Conservation (phyloP, 2,888 invertebrate genomes). For the Netelia inedita region DNA sequence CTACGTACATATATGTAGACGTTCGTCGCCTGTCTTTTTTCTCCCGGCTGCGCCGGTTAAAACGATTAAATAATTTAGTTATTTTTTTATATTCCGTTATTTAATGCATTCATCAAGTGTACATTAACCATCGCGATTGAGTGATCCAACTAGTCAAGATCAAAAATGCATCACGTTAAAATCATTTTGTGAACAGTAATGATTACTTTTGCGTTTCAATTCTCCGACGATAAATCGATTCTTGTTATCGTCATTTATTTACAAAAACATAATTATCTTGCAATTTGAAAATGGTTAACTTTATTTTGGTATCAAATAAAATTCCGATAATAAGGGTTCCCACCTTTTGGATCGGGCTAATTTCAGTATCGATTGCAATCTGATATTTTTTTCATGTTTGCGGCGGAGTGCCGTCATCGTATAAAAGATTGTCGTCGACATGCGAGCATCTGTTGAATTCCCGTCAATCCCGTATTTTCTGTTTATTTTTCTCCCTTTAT, state of each 20-base stretch:
- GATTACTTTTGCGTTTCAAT: no score
- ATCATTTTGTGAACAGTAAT: no score
- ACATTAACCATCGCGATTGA: background rate
- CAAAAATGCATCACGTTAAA: no score
- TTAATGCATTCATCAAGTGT: background rate
- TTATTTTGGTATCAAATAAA: no score
- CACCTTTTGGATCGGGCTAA: background rate
- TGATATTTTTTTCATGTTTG: background rate
- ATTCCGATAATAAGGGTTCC: no score
- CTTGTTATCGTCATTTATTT: no score
- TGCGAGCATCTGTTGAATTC: slow-evolving; percentile 13
- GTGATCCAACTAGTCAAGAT: no score
- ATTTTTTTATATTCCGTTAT: background rate
- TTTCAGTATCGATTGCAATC: background rate
- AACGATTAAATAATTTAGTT: slow-evolving; percentile 8
- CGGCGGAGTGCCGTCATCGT: background rate
- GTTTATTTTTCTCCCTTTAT: background rate
- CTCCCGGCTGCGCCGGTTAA: background rate
- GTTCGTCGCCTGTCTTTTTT: slow-evolving; percentile 4
- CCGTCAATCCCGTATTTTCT: slow-evolving; percentile 11
- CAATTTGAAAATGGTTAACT: no score
- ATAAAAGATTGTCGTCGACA: background rate
- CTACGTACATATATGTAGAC: slow-evolving; percentile 5
- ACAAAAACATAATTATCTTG: no score
- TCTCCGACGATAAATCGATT: no score